phyloP scores from a whole-genome alignment of 2,797 vertebrate genomes.

The Poecilia wingei region DNA sequence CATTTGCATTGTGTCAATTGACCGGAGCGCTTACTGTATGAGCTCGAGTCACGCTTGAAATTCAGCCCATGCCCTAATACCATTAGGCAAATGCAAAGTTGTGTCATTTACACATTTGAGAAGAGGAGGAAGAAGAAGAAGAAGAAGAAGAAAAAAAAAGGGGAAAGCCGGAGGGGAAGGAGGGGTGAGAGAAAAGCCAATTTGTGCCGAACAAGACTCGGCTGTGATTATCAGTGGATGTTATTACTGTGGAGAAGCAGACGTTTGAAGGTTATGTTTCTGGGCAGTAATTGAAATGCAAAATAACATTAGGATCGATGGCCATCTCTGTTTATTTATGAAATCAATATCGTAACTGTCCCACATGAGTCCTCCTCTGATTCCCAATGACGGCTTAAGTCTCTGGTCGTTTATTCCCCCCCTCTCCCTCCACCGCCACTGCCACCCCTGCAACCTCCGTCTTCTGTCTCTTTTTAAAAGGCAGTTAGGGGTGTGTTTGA shows the following conservation, averaged over 20 bases:
- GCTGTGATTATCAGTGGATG: slow-evolving; percentile 80
- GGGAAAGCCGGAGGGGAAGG: slow-evolving; percentile 1
- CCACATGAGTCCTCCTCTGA: slow-evolving; percentile 82
- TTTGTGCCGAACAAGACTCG: slow-evolving; percentile 71
- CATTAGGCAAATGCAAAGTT: slow-evolving; percentile 81
- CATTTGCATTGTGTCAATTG: slow-evolving; percentile 79
- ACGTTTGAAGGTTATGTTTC: slow-evolving; percentile 88
- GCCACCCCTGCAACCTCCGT: slow-evolving; percentile 48
- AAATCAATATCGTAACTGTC: slow-evolving; percentile 92
- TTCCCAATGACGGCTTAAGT: slow-evolving; percentile 81
- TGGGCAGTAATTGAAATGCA: slow-evolving; percentile 93
- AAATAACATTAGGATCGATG: slow-evolving; percentile 94
- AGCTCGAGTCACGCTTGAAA: slow-evolving; percentile 72
- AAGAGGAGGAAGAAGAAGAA: neutral
- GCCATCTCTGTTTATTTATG: slow-evolving; percentile 94
- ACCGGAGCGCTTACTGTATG: slow-evolving; percentile 75
- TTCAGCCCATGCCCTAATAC: slow-evolving; percentile 75
- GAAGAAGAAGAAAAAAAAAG: neutral
- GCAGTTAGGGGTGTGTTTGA: slow-evolving; percentile 80
- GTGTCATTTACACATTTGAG: slow-evolving; percentile 80
- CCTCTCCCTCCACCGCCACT: slow-evolving; percentile 23
- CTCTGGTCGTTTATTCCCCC: slow-evolving; percentile 68
- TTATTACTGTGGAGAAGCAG: slow-evolving; percentile 78
- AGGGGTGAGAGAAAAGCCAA: slow-evolving; percentile 72
- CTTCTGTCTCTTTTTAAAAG: slow-evolving; percentile 76